Evolutionary conservation across 2,797 vertebrate species (phyloP), one percentile per base, ranked within the genome.

Genomic region (Lateolabrax maculatus): DNA sequence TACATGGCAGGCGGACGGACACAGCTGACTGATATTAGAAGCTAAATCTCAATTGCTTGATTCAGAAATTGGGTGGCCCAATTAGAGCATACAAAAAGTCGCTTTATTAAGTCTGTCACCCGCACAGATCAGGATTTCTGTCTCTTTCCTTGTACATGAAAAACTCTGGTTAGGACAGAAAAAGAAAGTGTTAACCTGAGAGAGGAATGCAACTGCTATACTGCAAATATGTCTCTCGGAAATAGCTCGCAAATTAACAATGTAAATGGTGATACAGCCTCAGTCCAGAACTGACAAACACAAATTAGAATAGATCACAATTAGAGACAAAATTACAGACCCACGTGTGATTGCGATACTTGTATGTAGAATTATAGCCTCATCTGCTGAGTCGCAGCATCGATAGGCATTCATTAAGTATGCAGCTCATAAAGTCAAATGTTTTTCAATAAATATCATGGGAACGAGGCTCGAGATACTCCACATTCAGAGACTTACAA

Each of bases 371-470:
- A 92, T 94, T 93, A 95, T 90, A 83, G 88, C 89, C 91, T 92
- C 92, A 92, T 94, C 91, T 92, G 90, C 91, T 23, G 80, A 89
- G 87, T 86, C 13, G 48, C 83, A 29, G 89, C 90, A 85, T 92
- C 80, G 74, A 92, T 93, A 87, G 88, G 89, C 91, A 78, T 91
- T 94, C 93, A 92, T 95, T 94, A 94, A 90, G 91, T 87, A 94
- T 92, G 92, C 93, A 91, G 91, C 92, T 93, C 92, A 93, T 95
- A 93, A 95, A 95, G 89, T 86, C 92, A 94, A 93, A 93, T 94
- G 93, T 94, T 94, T 93, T 95, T 93, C 94, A 89, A 93, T 95
- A 95, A 95, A 95, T 95, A 95, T 93, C 93, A 89, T 84, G 91
- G 92, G 93, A 95, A 95, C 85, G 80, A 93, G 90, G 85, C 86